phyloP scores from a whole-genome alignment of 2,797 vertebrate species.

The Hypotaenidia philippensis region DNA sequence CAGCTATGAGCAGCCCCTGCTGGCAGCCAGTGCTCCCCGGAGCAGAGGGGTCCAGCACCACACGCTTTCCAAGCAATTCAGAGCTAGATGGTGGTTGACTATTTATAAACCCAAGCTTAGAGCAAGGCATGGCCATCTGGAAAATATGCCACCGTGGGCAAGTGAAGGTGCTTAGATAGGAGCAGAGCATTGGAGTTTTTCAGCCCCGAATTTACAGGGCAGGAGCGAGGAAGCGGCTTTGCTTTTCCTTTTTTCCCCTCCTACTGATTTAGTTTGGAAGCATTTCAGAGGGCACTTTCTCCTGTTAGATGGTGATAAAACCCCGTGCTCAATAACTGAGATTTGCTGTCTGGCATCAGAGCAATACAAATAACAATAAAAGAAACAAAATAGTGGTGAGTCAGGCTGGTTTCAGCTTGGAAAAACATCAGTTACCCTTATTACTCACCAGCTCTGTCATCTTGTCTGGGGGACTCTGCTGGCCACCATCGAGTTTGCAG shows the following conservation, averaged over 20 bases:
- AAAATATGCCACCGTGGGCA: neutral
- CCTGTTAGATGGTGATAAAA: conserved; percentile 38
- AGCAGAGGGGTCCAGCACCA: neutral
- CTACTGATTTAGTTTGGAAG: conserved; percentile 5
- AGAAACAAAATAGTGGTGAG: conserved; percentile 43
- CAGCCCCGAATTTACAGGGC: neutral
- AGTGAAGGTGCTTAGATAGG: neutral
- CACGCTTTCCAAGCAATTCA: neutral
- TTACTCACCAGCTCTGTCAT: conserved; percentile 20
- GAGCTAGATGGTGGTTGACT: neutral
- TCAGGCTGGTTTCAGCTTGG: conserved; percentile 45
- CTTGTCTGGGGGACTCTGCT: neutral
- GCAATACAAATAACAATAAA: conserved; percentile 59
- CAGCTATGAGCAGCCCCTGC: neutral
- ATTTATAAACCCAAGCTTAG: conserved; percentile 5
- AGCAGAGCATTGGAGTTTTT: neutral
- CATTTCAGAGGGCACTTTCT: conserved; percentile 28
- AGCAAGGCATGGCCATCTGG: conserved; percentile 14
- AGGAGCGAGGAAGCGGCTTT: neutral
- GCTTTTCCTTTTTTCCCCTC: neutral
- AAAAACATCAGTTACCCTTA: conserved; percentile 32
- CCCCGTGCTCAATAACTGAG: neutral
- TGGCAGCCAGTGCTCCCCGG: neutral
- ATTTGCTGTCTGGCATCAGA: conserved; percentile 50
- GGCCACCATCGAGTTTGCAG: neutral